Evolutionary conservation across 2,797 vertebrate species (phyloP).

Genomic region (Sebastes kiyomatsui): DNA sequence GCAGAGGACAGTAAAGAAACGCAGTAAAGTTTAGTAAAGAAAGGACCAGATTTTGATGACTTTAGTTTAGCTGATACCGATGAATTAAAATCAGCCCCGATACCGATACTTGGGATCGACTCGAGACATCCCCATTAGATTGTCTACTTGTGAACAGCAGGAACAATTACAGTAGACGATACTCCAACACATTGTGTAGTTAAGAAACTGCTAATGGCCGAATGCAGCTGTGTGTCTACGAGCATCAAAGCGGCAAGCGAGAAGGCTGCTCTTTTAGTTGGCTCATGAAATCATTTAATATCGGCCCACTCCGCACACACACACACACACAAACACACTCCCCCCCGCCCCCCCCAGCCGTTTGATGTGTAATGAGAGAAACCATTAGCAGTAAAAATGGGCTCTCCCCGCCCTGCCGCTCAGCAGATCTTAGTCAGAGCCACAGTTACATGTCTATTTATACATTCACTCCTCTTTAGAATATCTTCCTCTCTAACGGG

Average conservation of each 20-base stretch:
- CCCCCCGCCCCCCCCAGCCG: constrained; percentile 25
- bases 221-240: constrained; percentile 1
- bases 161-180: constrained; percentile 25
- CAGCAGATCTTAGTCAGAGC: constrained; percentile 69
- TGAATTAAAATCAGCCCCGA: neutral
- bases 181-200: constrained; percentile 9
- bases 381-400: constrained; percentile 79
- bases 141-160: constrained; percentile 10
- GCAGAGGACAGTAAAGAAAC: too few relatives aligned
- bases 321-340: neutral
- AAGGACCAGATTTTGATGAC: neutral
- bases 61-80: neutral
- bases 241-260: constrained; percentile 31
- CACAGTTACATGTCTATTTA: constrained; percentile 76
- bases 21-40: neutral
- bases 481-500: constrained; percentile 59
- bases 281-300: constrained; percentile 77
- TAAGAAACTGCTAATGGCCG: constrained; percentile 24
- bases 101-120: neutral
- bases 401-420: constrained; percentile 67
- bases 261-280: constrained; percentile 67
- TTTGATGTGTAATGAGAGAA: constrained; percentile 85
- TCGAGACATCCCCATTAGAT: neutral
- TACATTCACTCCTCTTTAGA: constrained; percentile 69
- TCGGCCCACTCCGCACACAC: constrained; percentile 33